Conservation (phyloP, 2,113 vertebrate genomes). For the Rhea americana region DNA sequence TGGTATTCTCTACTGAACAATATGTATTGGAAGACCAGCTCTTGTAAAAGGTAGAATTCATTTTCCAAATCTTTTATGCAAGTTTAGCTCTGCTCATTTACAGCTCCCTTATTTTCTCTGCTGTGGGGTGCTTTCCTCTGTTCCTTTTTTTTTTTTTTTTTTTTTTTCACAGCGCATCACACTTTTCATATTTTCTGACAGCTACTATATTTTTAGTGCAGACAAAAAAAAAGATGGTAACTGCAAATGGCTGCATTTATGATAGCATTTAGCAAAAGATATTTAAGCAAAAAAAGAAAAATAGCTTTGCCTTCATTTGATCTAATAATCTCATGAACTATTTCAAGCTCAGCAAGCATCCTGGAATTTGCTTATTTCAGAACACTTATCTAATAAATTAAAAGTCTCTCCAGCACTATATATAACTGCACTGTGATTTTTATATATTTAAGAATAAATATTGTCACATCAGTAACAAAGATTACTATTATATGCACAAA, state of each 20-base stretch:
- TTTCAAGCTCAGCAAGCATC: neutral
- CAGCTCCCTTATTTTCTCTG: neutral
- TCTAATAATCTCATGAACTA: neutral
- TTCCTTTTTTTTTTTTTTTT: neutral
- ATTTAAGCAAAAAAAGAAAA: neutral
- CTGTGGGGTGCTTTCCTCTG: neutral
- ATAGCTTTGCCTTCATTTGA: neutral
- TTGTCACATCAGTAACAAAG: neutral
- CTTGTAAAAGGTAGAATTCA: slow-evolving; percentile 31
- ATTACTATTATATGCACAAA: neutral
- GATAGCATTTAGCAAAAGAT: neutral
- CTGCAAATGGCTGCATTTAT: neutral
- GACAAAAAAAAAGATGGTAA: neutral
- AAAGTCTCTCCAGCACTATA: neutral
- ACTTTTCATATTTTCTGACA: slow-evolving; percentile 42
- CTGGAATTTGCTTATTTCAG: neutral
- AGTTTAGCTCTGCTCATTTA: neutral
- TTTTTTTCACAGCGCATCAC: neutral
- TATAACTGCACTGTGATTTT: neutral
- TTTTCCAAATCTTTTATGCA: slow-evolving; percentile 40
- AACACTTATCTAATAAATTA: neutral
- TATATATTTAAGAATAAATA: neutral
- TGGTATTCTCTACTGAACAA: slow-evolving; percentile 10
- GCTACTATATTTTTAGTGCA: slow-evolving; percentile 38
- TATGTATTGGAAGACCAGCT: neutral